Conservation (phyloP, 2,113 vertebrate genomes). For the Nyctibius bracteatus region DNA sequence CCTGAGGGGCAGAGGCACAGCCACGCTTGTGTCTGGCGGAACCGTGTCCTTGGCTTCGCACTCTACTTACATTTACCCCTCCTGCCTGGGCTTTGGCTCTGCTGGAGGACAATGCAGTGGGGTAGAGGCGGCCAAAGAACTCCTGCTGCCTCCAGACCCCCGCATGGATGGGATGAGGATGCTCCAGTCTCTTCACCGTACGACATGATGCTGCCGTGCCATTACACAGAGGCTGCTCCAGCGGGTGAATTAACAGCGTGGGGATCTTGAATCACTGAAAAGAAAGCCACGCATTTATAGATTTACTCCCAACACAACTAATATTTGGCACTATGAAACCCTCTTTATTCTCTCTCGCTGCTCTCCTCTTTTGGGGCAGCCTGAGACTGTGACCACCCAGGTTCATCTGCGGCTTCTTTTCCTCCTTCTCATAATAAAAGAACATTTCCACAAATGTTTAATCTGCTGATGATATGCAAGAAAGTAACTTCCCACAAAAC, state of each 20-base stretch:
- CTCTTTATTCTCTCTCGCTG: background rate
- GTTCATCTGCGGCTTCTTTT: background rate
- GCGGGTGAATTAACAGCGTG: accelerated
- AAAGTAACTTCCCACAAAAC: background rate
- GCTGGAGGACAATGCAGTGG: background rate
- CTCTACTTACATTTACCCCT: background rate
- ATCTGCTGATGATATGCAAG: background rate
- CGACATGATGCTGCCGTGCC: accelerated
- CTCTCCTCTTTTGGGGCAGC: background rate
- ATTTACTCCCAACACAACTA: background rate
- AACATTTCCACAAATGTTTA: accelerated
- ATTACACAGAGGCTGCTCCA: background rate
- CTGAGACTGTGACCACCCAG: background rate
- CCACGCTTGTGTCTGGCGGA: accelerated
- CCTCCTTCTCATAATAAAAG: background rate
- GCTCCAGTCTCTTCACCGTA: accelerated
- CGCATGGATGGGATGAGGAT: background rate
- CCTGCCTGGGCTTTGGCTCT: background rate
- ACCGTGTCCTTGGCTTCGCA: accelerated
- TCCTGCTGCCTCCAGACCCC: background rate
- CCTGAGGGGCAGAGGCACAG: accelerated
- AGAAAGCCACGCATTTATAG: background rate
- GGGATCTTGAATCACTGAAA: background rate
- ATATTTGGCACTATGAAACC: background rate
- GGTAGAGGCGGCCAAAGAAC: background rate